These are phyloP conservation scores for Tychaedon coryphoeus DNA, from an alignment of 2,113 vertebrate genomes.

Conservation along the genomic window DNA sequence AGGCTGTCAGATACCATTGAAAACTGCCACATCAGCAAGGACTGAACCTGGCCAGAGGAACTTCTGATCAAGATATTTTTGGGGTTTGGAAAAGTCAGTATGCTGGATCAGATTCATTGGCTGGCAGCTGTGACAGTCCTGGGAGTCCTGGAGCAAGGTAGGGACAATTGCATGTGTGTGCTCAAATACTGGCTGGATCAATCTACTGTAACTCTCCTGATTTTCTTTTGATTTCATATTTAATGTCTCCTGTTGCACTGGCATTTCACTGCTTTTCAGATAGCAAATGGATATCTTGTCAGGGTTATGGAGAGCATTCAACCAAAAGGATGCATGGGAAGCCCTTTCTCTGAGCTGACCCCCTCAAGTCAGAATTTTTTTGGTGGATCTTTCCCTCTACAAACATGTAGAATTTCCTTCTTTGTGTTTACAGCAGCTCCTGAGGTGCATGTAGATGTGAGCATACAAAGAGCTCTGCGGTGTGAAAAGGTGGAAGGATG, in stretches of 20 bases:
- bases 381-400: not conserved
- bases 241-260: not conserved
- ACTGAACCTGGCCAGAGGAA: not conserved
- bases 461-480: not conserved
- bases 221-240: not conserved
- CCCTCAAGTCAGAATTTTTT: not conserved
- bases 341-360: not conserved
- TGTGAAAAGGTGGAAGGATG: not conserved
- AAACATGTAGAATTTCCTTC: not conserved
- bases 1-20: accelerated
- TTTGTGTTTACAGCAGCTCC: not conserved
- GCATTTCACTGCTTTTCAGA: not conserved
- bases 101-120: constrained; percentile 72
- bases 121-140: constrained; percentile 77
- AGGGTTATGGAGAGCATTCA: not conserved
- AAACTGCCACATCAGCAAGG: not conserved
- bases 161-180: not conserved
- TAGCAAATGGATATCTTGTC: not conserved
- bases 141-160: constrained; percentile 84
- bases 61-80: not conserved
- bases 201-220: not conserved
- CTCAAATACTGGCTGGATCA: not conserved
- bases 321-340: not conserved
- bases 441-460: not conserved
- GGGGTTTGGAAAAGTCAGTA: not conserved